A percentile compares a stretch with the other conserved stretches of the same genome.
These are phyloP conservation scores for Enchytraeus crypticus DNA, from an alignment of 2,888 invertebrate species.

Conservation along the genomic window DNA sequence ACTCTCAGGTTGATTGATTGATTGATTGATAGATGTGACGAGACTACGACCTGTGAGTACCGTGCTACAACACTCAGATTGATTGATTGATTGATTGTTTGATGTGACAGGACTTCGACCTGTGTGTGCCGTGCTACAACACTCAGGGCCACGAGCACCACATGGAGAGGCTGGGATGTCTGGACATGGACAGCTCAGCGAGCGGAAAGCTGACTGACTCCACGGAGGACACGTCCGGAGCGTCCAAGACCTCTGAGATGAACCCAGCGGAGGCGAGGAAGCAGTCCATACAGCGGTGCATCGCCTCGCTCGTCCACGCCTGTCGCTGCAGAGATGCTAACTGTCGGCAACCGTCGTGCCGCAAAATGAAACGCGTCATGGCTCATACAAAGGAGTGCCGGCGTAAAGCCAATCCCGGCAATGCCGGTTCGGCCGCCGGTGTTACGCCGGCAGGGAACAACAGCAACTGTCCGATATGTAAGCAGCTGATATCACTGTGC, in stretches of 20 bases:
- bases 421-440: too few species aligned
- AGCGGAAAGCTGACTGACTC: too few species aligned
- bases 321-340: conserved; percentile 98
- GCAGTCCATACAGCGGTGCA: conserved; percentile 80
- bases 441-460: too few species aligned
- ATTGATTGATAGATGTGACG: too few species aligned
- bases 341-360: conserved; percentile 90
- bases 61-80: conserved; percentile 31
- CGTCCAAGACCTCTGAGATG: too few species aligned
- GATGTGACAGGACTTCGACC: too few species aligned
- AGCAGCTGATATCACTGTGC: conserved; percentile 94
- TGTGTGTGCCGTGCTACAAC: conserved; percentile 88
- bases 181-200: conserved; percentile 56
- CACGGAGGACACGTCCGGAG: not conserved
- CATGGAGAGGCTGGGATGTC: conserved; percentile 83
- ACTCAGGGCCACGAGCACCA: conserved; percentile 90
- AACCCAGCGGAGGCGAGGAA: conserved; percentile 65
- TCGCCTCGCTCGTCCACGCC: conserved; percentile 86
- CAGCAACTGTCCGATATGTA: conserved; percentile 88
- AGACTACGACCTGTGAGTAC: conserved; percentile 85
- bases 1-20: too few species aligned
- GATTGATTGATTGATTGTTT: not conserved
- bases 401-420: too few species aligned
- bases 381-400: conserved; percentile 95
- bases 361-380: conserved; percentile 99